Evolutionary conservation across 1,140 invertebrate species (phyloP).

Genomic region (Andrena cerasifolii): DNA sequence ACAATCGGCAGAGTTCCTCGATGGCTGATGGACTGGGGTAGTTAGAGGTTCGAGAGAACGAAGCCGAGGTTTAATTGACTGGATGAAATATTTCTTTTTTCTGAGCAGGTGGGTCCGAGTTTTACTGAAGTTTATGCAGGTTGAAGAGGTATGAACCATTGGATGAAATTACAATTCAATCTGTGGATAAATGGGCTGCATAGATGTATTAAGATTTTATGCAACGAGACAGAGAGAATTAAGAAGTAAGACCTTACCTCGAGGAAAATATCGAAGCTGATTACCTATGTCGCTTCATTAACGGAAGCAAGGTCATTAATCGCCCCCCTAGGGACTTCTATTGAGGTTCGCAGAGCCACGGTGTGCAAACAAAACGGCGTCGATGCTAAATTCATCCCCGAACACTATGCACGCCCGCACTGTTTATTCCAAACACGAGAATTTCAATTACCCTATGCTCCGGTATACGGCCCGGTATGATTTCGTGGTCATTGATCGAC

Average conservation of each 20-base stretch:
- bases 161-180: too few relatives aligned
- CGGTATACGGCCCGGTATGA: constrained; percentile 27
- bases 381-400: constrained; percentile 47
- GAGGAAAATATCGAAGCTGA: not conserved
- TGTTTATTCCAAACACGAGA: constrained; percentile 53
- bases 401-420: constrained; percentile 17
- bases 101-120: too few relatives aligned
- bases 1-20: too few relatives aligned
- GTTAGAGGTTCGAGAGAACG: too few relatives aligned
- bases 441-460: constrained; percentile 52
- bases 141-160: too few relatives aligned
- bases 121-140: too few relatives aligned
- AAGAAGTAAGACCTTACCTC: not conserved
- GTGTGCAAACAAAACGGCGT: constrained; percentile 39
- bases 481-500: constrained; percentile 42
- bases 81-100: too few relatives aligned
- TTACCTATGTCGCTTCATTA: constrained; percentile 51
- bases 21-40: too few relatives aligned
- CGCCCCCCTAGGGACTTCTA: constrained; percentile 30
- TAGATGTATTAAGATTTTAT: too few relatives aligned
- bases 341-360: constrained; percentile 27
- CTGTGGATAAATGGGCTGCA: too few relatives aligned
- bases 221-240: too few relatives aligned
- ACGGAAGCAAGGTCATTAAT: constrained; percentile 53
- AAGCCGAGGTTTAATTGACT: too few relatives aligned